A percentile compares a stretch with the other conserved stretches of the same genome.
phyloP scores from a whole-genome alignment of 64 coral and sea anemone genomes.

The Dendrophyllia cribrosa region DNA sequence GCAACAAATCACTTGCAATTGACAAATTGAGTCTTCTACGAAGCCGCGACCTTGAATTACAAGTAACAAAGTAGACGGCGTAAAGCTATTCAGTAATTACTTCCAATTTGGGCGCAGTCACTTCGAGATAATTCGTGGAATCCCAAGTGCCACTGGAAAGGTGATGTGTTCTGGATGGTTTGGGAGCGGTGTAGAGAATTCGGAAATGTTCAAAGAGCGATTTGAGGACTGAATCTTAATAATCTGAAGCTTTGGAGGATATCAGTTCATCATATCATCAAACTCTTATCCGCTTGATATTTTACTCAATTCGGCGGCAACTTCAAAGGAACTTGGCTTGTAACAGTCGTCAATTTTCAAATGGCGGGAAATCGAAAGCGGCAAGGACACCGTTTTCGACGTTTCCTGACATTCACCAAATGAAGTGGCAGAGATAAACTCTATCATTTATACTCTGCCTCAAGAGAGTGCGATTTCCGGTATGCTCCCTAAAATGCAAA shows the following conservation, averaged over 20 bases:
- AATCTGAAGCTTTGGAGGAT: neutral
- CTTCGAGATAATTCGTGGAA: neutral
- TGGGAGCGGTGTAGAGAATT: neutral
- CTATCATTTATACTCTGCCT: conserved; percentile 11
- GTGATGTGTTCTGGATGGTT: neutral
- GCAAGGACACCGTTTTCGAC: neutral
- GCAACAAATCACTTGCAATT: neutral
- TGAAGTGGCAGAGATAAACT: neutral
- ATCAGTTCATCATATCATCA: neutral
- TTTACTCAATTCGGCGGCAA: neutral
- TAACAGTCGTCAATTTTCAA: neutral
- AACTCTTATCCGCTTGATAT: neutral
- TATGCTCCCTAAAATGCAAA: conserved; percentile 15
- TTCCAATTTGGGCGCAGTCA: neutral
- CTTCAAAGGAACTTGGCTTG: neutral
- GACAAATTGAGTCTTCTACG: neutral
- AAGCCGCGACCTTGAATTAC: neutral
- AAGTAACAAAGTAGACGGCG: conserved; percentile 7
- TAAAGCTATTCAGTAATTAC: neutral
- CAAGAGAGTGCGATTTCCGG: conserved; percentile 21
- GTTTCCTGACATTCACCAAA: neutral
- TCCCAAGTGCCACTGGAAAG: neutral
- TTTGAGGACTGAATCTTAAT: neutral
- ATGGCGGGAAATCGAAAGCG: conserved; percentile 2
- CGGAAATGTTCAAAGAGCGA: neutral